These are phyloP conservation scores for Xestobium rufovillosum DNA, from an alignment of 2,888 invertebrate species.

Conservation along the genomic window DNA sequence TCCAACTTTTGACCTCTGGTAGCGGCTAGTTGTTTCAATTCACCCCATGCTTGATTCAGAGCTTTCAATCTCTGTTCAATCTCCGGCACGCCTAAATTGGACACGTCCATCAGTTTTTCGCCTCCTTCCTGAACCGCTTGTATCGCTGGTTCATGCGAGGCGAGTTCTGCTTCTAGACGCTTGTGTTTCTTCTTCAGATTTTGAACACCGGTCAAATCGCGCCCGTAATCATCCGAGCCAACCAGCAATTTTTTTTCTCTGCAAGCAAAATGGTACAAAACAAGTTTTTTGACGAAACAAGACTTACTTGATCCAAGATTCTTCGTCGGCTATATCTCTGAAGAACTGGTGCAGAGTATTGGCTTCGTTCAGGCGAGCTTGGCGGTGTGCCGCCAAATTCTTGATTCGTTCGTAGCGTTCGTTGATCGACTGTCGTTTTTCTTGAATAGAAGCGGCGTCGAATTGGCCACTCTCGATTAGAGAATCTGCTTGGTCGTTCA, in stretches of 20 bases:
- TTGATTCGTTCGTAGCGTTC: slow-evolving; percentile 92
- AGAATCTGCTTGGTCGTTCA: slow-evolving; percentile 95
- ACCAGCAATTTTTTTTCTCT: slow-evolving; percentile 96
- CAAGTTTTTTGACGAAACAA: no score
- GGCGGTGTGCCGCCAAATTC: slow-evolving; percentile 85
- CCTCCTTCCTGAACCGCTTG: slow-evolving; percentile 87
- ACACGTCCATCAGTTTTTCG: slow-evolving; percentile 89
- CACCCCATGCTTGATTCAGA: slow-evolving; percentile 88
- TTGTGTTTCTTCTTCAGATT: slow-evolving; percentile 99
- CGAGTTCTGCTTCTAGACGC: slow-evolving; percentile 94
- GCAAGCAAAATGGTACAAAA: slow-evolving; percentile 23
- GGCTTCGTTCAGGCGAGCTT: slow-evolving; percentile 89
- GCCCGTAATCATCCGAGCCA: slow-evolving; percentile 96
- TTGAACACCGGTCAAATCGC: slow-evolving; percentile 96
- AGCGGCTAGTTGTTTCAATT: slow-evolving; percentile 79
- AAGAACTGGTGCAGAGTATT: slow-evolving; percentile 99
- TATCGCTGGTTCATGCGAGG: slow-evolving; percentile 95
- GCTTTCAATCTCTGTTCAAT: slow-evolving; percentile 81
- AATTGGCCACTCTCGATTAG: slow-evolving; percentile 95
- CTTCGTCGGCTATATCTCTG: slow-evolving; percentile 98
- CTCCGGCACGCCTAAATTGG: slow-evolving; percentile 85
- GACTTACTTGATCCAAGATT: slow-evolving; percentile 93
- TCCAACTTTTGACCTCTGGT: slow-evolving; percentile 90
- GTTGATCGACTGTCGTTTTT: slow-evolving; percentile 92
- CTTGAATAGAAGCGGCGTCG: slow-evolving; percentile 92